Evolutionary conservation across 2,888 invertebrate genomes (phyloP), one percentile per base, ranked within the genome.

Genomic region (Tricholauxania praeusta): DNA sequence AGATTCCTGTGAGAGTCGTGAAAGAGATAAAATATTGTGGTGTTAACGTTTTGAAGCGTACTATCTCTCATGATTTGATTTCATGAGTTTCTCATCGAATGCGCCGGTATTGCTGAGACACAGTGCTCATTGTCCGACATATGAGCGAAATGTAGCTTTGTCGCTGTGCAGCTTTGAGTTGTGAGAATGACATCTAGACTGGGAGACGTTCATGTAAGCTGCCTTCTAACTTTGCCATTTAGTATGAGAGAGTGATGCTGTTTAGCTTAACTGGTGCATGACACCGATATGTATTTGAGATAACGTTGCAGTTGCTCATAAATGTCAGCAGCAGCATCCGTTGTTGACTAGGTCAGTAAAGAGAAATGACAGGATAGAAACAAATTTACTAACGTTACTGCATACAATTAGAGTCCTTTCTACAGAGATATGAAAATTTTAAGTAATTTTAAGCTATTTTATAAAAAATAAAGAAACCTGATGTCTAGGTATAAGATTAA

Each of bases 271-370:
- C 64, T 64, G 49, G 48, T 17, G 17, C 64, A n/a, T 10, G 32
- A 10, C 57, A 14, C 57, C 5, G 10, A 8, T 12, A n/a, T 19
- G 12, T 69, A 62, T 49, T 28, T 32, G 15, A 69, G 68, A 69
- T 69, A 69, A 69, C 28, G 68, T 49, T 69, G 68, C 68, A 69
- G 68, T 28, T 69, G 51, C 49, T 69, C 60, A 69, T 69, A 69
- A 69, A 69, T 59, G 68, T 69, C 68, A 19, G 49, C 22, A 51
- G 49, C 32, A 49, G 49, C 48, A n/a, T 39, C 39, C 39, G 39
- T 39, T 39, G 12, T 57, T 59, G 39, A 59, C 59, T 47, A 60
- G 59, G 68, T 28, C 51, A 59, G 68, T 19, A 59, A 51, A 55
- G 19, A 59, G 48, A 28, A 1, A 39, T 6, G 39, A 39, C 39